These are phyloP conservation scores for Philaethria dido DNA, from an alignment of 2,888 invertebrate species.

Conservation along the genomic window DNA sequence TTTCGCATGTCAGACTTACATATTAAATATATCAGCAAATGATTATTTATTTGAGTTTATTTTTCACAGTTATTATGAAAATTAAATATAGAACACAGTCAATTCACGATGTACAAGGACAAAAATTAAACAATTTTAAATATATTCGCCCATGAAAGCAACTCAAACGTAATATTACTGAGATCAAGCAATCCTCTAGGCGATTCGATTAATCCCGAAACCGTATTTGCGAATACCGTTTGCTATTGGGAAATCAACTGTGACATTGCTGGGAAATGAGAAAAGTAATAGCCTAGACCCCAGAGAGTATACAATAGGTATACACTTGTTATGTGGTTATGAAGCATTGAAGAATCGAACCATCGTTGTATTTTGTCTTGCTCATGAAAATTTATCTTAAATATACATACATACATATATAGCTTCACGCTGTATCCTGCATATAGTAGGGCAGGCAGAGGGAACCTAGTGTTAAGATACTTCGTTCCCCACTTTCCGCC, in stretches of 20 bases:
- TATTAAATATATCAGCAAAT: no score
- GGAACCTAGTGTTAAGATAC: no score
- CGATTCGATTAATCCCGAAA: conserved; percentile 25
- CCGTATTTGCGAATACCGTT: conserved; percentile 25
- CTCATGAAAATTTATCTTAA: background rate
- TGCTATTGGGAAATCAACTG: conserved; percentile 33
- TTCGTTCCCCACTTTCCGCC: no score
- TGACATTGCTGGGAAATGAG: conserved; percentile 25
- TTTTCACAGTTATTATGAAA: no score
- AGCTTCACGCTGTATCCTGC: no score
- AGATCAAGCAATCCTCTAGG: conserved; percentile 18
- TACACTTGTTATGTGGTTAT: background rate
- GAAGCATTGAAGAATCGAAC: background rate
- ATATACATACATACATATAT: no score
- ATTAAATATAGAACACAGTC: no score
- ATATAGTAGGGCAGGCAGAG: no score
- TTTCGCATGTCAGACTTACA: no score
- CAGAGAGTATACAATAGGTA: conserved; percentile 4
- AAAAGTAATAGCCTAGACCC: conserved; percentile 16
- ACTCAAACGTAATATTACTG: background rate
- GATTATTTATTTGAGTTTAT: no score
- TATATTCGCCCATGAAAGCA: background rate
- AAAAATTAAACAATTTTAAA: background rate
- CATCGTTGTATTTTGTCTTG: background rate
- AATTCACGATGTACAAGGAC: no score